Evolutionary conservation across 2,888 invertebrate species (phyloP), one percentile per base, ranked within the genome.

Genomic region (Xestia c-nigrum): DNA sequence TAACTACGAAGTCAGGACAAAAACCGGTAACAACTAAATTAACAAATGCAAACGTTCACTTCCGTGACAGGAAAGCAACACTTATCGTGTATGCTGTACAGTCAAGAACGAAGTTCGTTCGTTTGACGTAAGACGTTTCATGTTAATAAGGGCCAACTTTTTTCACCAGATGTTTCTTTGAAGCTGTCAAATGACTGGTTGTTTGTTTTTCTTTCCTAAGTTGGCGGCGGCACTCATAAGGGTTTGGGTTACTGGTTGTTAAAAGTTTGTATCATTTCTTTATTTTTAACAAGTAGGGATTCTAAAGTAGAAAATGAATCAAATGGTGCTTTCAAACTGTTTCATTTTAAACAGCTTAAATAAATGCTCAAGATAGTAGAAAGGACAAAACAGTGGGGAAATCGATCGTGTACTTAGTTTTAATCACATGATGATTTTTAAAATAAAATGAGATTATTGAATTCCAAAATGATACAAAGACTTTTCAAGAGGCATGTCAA

Each of bases 51-150:
- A 92, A 89, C 90, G 90, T 88, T 89, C 89, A 91, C 91, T 93
- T 94, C 93, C 93, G 92, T 87, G 86, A 90, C 95, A 95, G 96
- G 96, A 96, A 95, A 94, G 92, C 90, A 91, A 92, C 93, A 94
- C 94, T 96, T 95, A 94, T 92, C 92, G 91, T 90, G 89, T 89
- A 89, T 87, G 91, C 86, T 89, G 91, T 89, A 91, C 89, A 78
- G 89, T 88, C 78, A 83, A 85, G 85, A 89, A 88, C 87, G 80
- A 86, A 88, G 78, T 81, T 77, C 73, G 74, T 78, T 83, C 76
- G 72, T 65, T 83, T 74, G 59, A 80, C 66, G 64, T 82, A 87
- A 88, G 88, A 89, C 82, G 77, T 76, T 74, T 65, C 79, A 77
- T 83, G 75, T 74, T 81, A 79, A 76, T 87, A 76, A 59, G 76